Percentiles rank a stretch among this genome's conserved stretches.
phyloP scores from a whole-genome alignment of 2,113 vertebrate genomes.

The Paedocypris sp. region DNA sequence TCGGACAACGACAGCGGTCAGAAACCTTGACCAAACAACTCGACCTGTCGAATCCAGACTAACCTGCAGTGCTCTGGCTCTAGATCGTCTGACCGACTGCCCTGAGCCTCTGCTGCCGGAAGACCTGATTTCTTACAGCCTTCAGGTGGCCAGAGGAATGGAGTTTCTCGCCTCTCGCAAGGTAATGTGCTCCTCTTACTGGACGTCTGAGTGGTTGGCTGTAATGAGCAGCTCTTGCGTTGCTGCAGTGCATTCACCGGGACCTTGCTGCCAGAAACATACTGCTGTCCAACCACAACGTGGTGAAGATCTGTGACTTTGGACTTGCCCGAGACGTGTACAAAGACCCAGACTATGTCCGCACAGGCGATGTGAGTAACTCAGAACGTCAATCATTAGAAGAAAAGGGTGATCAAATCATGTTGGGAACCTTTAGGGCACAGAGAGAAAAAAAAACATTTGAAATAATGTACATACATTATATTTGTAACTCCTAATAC shows the following conservation, averaged over 20 bases:
- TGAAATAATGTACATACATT: too few species aligned
- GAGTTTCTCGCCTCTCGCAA: slow-evolving; percentile 91
- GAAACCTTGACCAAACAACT: not conserved
- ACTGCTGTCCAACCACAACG: slow-evolving; percentile 87
- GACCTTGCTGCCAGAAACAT: slow-evolving; percentile 90
- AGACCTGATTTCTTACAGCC: slow-evolving; percentile 90
- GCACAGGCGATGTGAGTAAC: slow-evolving; percentile 88
- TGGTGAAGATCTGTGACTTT: slow-evolving; percentile 95
- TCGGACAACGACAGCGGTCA: slow-evolving; percentile 30
- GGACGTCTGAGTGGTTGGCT: slow-evolving; percentile 8
- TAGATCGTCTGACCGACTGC: not conserved
- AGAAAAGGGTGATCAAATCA: too few species aligned
- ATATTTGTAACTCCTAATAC: too few species aligned
- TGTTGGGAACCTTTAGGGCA: too few species aligned
- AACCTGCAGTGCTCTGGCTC: not conserved
- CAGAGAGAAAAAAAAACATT: too few species aligned
- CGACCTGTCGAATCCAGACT: not conserved
- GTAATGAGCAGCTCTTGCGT: not conserved
- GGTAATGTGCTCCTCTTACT: slow-evolving; percentile 48
- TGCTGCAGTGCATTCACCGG: slow-evolving; percentile 80
- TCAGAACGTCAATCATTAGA: too few species aligned
- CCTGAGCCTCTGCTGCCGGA: slow-evolving; percentile 69
- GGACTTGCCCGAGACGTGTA: slow-evolving; percentile 89
- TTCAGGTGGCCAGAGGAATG: slow-evolving; percentile 93
- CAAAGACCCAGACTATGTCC: slow-evolving; percentile 88